Conservation (phyloP, 1,140 invertebrate genomes). For the Pogonus chalceus region DNA sequence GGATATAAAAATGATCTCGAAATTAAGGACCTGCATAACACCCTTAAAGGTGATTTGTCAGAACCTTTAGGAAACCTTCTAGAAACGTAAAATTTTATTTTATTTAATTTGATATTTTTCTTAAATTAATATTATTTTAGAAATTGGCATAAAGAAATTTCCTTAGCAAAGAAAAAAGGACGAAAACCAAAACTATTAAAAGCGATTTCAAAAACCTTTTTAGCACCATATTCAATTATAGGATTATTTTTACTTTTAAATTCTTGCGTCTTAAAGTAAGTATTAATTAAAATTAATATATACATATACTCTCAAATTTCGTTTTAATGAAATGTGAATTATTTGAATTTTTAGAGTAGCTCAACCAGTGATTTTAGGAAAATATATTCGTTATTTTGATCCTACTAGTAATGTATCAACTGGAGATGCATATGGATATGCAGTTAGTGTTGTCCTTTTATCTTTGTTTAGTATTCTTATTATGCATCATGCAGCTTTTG, state of each 20-base stretch:
- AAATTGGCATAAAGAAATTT: conserved; percentile 41
- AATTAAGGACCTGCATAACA: conserved; percentile 54
- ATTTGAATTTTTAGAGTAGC: conserved; percentile 29
- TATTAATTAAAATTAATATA: too few relatives aligned
- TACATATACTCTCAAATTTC: background rate
- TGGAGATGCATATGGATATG: conserved; percentile 37
- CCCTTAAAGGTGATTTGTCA: conserved; percentile 49
- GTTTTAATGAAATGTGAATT: background rate
- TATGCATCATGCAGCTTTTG: conserved; percentile 35
- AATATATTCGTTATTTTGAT: conserved; percentile 40
- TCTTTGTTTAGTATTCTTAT: conserved; percentile 33
- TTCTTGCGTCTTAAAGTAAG: conserved; percentile 25
- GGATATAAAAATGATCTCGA: conserved; percentile 60
- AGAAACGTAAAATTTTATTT: conserved; percentile 43
- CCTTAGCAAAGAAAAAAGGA: conserved; percentile 26
- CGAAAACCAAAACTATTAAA: conserved; percentile 34
- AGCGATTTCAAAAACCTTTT: conserved; percentile 35
- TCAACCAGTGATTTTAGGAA: conserved; percentile 33
- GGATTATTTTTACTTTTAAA: conserved; percentile 26
- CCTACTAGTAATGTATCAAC: conserved; percentile 27
- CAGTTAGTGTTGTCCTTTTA: conserved; percentile 34
- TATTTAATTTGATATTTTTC: background rate
- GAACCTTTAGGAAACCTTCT: conserved; percentile 47
- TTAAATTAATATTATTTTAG: conserved; percentile 25
- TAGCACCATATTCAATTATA: conserved; percentile 21